phyloP scores from a whole-genome alignment of 2,888 invertebrate genomes.

The Drosophila austrosaltans region DNA sequence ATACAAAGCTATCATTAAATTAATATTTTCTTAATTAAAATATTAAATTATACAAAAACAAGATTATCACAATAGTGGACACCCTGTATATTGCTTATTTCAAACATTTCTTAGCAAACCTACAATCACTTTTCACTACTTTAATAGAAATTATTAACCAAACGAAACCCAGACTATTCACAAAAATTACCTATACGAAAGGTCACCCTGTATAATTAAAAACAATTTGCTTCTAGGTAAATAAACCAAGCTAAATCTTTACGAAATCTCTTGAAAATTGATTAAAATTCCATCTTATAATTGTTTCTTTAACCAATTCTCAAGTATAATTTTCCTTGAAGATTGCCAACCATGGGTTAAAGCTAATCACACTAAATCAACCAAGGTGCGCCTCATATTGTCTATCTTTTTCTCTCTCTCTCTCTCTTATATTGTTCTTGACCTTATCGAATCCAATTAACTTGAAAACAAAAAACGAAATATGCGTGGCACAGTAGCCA shows the following conservation, averaged over 20 bases:
- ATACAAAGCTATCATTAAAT: not conserved
- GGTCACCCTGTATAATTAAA: not conserved
- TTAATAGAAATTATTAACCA: no score
- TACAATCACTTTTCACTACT: no score
- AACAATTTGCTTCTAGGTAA: not conserved
- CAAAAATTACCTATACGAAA: not conserved
- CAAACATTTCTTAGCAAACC: no score
- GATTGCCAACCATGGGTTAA: constrained; percentile 9
- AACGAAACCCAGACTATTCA: no score
- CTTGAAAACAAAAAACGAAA: constrained; percentile 5
- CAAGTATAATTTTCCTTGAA: not conserved
- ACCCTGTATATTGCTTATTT: no score
- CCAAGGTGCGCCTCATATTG: constrained; percentile 16
- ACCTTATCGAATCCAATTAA: constrained; percentile 75
- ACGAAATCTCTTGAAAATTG: not conserved
- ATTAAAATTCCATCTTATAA: not conserved
- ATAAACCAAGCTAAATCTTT: not conserved
- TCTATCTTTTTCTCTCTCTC: constrained; percentile 6
- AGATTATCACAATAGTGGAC: no score
- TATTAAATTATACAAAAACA: no score
- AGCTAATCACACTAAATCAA: not conserved
- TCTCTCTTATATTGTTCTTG: constrained; percentile 65
- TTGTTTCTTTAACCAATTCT: not conserved
- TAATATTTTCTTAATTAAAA: not conserved
- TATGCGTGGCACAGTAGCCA: constrained; percentile 74